Base-by-base conservation (phyloP, 2,797 vertebrate species). In the Gymnocypris eckloni region DNA sequence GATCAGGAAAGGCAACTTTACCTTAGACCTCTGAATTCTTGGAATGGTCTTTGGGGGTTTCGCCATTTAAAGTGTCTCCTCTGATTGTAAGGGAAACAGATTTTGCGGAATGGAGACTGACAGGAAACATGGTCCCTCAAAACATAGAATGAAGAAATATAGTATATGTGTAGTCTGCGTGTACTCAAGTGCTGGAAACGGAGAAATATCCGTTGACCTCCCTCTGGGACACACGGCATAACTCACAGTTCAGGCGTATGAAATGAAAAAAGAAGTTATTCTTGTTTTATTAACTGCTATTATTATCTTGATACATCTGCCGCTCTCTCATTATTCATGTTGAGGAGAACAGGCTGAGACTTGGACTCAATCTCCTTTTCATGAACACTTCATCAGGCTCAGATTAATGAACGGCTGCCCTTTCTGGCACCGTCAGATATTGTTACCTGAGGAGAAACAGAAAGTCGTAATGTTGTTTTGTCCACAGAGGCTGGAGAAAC, bases 181-280 rank as follows among this genome's bases (percentile, higher is more conserved):
- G 52, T 66, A 83, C 12, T 28, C 59, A 16, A 43, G 56, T 10
- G 83, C 86, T 89, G 61, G 37, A 87, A 83, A 87, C 82, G 66
- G 69, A 66, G 83, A 85, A 91, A 89, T 66, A 91, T 90, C 91
- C 88, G 91, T 94, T 92, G 91, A 88, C 82, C 90, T 94, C 94
- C 94, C 93, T 91, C 81, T 86, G 93, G 93, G 93, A 93, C 80
- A 64, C 54, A 89, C 89, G 91, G 76, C 75, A 91, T 93, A 92
- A 93, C 90, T 92, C 90, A 64, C 81, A 28, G 93, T 90, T 80
- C 86, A 86, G 86, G 90, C 90, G 92, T 87, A 90, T 88, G 89
- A 90, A 93, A 94, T 91, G 91, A 93, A 94, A 93, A 92, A 90
- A 92, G 91, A 92, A 91, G 90, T 92, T 91, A 6, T 87, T 90